Conservation (phyloP, 64 coral and sea anemone species). For the Montipora capricornis region DNA sequence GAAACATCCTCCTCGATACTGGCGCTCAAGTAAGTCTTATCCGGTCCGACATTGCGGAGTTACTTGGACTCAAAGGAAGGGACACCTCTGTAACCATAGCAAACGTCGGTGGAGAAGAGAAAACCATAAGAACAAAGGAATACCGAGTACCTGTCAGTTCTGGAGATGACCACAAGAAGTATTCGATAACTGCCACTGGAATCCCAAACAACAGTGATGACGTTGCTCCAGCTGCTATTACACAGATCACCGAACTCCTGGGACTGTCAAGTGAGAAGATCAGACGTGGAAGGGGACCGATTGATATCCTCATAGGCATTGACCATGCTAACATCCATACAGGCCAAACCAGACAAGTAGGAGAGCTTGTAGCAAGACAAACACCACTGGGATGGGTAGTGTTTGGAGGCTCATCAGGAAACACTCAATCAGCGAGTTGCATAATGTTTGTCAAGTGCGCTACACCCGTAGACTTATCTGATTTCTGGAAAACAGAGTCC, state of each 20-base stretch:
- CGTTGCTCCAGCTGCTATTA: too few species aligned
- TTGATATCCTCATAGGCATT: constrained; percentile 37
- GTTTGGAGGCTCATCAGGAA: constrained; percentile 30
- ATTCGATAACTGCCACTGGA: constrained; percentile 22
- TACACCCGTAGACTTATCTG: constrained; percentile 28
- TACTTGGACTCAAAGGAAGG: background rate
- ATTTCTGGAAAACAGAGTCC: constrained; percentile 53
- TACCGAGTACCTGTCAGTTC: constrained; percentile 14
- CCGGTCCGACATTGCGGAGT: too few species aligned
- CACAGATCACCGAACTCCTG: too few species aligned
- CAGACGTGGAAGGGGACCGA: too few species aligned
- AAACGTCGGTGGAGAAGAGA: constrained; percentile 58
- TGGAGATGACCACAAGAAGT: background rate
- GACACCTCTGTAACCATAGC: constrained; percentile 33
- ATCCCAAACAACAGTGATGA: too few species aligned
- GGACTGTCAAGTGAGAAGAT: too few species aligned
- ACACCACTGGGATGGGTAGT: constrained; percentile 68
- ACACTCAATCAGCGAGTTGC: background rate
- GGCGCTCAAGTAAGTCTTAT: too few species aligned
- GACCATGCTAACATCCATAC: constrained; percentile 58
- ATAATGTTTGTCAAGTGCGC: constrained; percentile 10
- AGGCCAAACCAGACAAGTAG: constrained; percentile 50
- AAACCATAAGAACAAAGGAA: constrained; percentile 35
- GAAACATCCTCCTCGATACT: too few species aligned
- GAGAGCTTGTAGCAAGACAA: constrained; percentile 43